phyloP scores from a whole-genome alignment of 2,888 invertebrate genomes.

The Ptychoptera contaminata region DNA sequence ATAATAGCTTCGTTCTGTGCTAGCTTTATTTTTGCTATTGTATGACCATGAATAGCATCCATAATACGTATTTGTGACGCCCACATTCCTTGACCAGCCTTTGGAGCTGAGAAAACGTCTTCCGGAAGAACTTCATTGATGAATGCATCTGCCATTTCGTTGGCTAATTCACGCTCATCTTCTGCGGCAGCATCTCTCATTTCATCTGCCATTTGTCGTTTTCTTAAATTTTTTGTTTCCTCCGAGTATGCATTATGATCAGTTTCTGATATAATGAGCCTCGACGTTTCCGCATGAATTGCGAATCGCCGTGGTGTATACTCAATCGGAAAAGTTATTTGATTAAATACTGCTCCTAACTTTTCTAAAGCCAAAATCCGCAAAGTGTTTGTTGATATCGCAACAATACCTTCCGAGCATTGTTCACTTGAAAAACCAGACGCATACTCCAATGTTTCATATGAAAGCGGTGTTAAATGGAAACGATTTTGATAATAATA shows the following conservation, averaged over 20 bases:
- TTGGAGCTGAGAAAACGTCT: constrained; percentile 85
- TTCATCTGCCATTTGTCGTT: constrained; percentile 94
- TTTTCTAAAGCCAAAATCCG: constrained; percentile 96
- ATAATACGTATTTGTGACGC: constrained; percentile 79
- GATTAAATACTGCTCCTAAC: constrained; percentile 96
- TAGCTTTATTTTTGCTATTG: constrained; percentile 60
- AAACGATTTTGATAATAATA: constrained; percentile 96
- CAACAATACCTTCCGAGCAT: constrained; percentile 98
- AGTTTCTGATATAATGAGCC: constrained; percentile 84
- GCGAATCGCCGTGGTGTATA: constrained; percentile 93
- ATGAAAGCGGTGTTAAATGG: constrained; percentile 88
- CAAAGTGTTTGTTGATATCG: constrained; percentile 93
- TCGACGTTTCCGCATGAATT: constrained; percentile 79
- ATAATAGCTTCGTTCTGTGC: constrained; percentile 96
- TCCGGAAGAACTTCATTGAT: constrained; percentile 90
- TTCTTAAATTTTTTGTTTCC: constrained; percentile 80
- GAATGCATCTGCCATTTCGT: constrained; percentile 95
- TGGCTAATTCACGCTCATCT: constrained; percentile 88
- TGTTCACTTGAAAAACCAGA: constrained; percentile 94
- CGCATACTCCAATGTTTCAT: constrained; percentile 93
- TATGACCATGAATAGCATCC: constrained; percentile 68
- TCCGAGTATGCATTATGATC: constrained; percentile 98
- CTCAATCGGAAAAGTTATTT: constrained; percentile 80
- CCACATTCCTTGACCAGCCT: constrained; percentile 94
- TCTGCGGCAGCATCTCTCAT: constrained; percentile 95